A percentile compares a stretch with the other conserved stretches of the same genome.
These are phyloP conservation scores for Pangasianodon hypophthalmus DNA, from an alignment of 2,113 vertebrate species.

Conservation along the genomic window DNA sequence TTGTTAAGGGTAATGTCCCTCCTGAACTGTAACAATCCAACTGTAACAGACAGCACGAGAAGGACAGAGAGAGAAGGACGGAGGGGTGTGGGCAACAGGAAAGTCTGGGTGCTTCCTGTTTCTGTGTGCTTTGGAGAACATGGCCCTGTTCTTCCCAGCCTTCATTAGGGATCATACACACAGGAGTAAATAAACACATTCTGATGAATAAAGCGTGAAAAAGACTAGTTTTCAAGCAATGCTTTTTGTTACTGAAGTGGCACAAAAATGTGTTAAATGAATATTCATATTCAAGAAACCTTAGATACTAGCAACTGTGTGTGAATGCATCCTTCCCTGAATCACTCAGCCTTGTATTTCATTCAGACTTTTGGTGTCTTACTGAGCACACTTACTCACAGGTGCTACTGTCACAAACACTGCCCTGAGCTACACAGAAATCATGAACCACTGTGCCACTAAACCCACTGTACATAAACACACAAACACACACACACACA, in stretches of 20 bases:
- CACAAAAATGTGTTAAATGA: not conserved
- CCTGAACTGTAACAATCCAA: slow-evolving; percentile 63
- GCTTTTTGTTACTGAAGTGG: not conserved
- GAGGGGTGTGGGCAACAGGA: slow-evolving; percentile 48
- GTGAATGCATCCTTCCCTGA: not conserved
- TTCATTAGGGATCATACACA: not conserved
- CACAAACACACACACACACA: not conserved
- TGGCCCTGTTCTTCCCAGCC: not conserved
- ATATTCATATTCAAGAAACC: not conserved
- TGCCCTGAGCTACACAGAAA: not conserved
- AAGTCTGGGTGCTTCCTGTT: slow-evolving; percentile 65
- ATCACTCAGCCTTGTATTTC: not conserved
- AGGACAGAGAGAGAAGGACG: not conserved
- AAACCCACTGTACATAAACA: not conserved
- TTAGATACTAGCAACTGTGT: not conserved
- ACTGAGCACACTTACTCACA: slow-evolving; percentile 20
- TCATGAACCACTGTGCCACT: slow-evolving; percentile 21
- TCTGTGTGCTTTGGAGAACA: slow-evolving; percentile 25
- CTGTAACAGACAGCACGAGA: slow-evolving; percentile 45
- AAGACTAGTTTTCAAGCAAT: not conserved
- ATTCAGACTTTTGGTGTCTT: not conserved
- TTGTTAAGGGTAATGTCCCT: slow-evolving; percentile 71
- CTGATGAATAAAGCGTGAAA: not conserved
- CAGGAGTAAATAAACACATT: not conserved
- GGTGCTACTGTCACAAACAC: not conserved